A percentile compares a stretch with the other conserved stretches of the same genome.
Evolutionary conservation across 2,888 invertebrate species (phyloP).

Genomic region (Dasypogon diadema): DNA sequence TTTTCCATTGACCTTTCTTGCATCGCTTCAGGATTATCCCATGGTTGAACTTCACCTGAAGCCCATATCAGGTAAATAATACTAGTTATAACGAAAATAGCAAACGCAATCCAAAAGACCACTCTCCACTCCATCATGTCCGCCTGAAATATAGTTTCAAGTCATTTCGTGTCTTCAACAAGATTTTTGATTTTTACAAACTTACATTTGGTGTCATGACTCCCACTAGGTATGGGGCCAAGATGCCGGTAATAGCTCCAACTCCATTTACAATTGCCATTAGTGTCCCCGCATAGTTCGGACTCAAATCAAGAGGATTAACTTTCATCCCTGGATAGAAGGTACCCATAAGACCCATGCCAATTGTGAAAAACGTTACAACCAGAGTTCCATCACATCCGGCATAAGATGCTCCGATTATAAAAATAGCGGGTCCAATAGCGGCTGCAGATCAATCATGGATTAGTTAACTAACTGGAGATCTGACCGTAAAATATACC

Average conservation of each 20-base stretch:
- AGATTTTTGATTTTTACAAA: too few species aligned
- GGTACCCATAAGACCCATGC: conserved; percentile 79
- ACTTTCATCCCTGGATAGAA: conserved; percentile 79
- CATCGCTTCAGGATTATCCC: conserved; percentile 72
- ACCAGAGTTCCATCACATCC: conserved; percentile 75
- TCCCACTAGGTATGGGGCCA: conserved; percentile 77
- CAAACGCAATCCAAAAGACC: conserved; percentile 85
- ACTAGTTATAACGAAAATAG: conserved; percentile 76
- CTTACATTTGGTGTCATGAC: conserved; percentile 74
- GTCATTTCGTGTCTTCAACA: too few species aligned
- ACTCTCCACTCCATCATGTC: conserved; percentile 78
- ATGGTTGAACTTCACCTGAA: conserved; percentile 80
- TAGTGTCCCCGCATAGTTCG: conserved; percentile 75
- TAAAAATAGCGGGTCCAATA: conserved; percentile 76
- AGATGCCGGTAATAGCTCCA: conserved; percentile 76
- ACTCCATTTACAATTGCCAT: conserved; percentile 78
- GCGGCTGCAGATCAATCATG: conserved; percentile 70
- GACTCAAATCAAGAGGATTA: conserved; percentile 75
- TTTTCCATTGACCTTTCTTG: conserved; percentile 42
- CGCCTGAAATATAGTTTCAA: conserved; percentile 69
- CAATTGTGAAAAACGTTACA: conserved; percentile 74
- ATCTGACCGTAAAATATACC: conserved; percentile 68
- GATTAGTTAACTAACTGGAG: neutral
- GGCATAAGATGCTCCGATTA: conserved; percentile 77
- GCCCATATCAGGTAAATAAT: conserved; percentile 78